Conservation (phyloP, 2,113 vertebrate species). For the Pholis gunnellus region DNA sequence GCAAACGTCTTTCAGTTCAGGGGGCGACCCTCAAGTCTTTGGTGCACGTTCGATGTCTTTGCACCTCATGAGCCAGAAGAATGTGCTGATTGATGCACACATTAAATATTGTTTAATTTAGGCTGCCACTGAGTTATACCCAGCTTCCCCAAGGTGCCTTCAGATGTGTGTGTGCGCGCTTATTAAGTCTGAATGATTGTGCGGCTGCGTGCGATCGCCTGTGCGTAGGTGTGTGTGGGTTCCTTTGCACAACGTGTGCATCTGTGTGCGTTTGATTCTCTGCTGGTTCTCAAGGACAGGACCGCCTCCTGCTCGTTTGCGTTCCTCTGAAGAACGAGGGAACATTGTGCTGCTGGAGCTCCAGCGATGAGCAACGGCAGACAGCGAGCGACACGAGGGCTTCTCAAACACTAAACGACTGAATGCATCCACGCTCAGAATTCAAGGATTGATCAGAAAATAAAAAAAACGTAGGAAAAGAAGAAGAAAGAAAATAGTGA, state of each 20-base stretch:
- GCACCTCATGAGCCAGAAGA: conserved; percentile 26
- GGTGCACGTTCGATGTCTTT: background rate
- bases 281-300: conserved; percentile 59
- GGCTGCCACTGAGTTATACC: conserved; percentile 45
- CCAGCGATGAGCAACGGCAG: conserved; percentile 36
- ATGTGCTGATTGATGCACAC: conserved; percentile 36
- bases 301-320: conserved; percentile 29
- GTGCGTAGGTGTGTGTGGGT: conserved; percentile 1
- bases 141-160: conserved; percentile 47
- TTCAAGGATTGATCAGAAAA: conserved; percentile 24
- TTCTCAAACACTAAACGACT: conserved; percentile 20
- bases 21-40: background rate
- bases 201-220: conserved; percentile 22
- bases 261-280: conserved; percentile 29
- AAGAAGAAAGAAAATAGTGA: too few species aligned
- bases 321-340: conserved; percentile 29
- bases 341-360: conserved; percentile 45
- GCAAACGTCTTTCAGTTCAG: too few species aligned
- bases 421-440: conserved; percentile 13
- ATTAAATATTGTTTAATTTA: conserved; percentile 52
- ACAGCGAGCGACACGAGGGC: conserved; percentile 16
- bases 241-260: conserved; percentile 13
- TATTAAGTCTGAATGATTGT: conserved; percentile 16
- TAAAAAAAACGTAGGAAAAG: too few species aligned
- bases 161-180: conserved; percentile 12